These are phyloP conservation scores for Threskiornis aethiopicus DNA, from an alignment of 2,797 vertebrate genomes.

Conservation along the genomic window DNA sequence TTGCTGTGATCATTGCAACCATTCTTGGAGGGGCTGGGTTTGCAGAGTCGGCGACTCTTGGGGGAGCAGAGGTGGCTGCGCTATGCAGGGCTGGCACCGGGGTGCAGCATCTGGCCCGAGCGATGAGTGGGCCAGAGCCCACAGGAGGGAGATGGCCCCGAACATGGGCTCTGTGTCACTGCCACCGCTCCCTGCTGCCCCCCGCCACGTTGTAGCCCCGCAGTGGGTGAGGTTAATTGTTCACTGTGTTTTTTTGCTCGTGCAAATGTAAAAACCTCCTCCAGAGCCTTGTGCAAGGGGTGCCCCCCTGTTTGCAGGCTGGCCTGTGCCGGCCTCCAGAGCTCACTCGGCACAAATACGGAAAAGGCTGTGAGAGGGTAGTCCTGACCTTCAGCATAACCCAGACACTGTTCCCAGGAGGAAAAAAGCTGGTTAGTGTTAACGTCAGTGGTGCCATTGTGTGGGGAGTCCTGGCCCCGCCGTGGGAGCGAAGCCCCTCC, in stretches of 20 bases:
- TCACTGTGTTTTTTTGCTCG: background rate
- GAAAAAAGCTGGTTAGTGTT: background rate
- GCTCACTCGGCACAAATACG: background rate
- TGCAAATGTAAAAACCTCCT: background rate
- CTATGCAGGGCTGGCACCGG: background rate
- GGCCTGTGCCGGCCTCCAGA: background rate
- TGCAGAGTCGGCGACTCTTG: fast-evolving
- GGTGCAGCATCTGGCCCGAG: background rate
- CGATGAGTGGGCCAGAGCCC: background rate
- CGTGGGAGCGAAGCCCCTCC: background rate
- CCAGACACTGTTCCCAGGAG: background rate
- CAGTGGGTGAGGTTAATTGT: background rate
- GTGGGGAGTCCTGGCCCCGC: background rate
- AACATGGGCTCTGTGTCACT: background rate
- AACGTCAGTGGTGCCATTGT: background rate
- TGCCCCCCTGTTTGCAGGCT: background rate
- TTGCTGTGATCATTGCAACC: background rate
- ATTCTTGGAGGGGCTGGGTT: background rate
- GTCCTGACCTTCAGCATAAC: background rate
- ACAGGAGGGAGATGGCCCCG: background rate
- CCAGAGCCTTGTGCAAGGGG: background rate
- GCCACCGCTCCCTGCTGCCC: background rate
- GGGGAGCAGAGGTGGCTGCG: background rate
- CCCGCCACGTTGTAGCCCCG: fast-evolving
- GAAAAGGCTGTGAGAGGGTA: background rate